Base-by-base conservation (phyloP, 2,888 invertebrate genomes). In the Dasypogon diadema region DNA sequence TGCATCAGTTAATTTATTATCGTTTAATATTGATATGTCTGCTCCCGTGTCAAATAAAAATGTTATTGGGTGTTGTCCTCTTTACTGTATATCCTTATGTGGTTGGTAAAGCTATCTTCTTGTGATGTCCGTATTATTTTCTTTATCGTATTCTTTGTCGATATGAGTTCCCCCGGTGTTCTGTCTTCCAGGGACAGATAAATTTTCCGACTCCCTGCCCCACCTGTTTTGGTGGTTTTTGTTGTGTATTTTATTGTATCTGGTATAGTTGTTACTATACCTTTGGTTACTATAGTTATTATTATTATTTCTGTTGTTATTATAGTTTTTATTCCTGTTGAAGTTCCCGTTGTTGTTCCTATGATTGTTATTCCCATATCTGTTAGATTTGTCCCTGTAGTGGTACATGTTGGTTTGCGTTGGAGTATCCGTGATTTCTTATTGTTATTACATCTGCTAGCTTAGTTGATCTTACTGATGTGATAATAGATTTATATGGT, bases 1-100 rank as follows among this genome's bases (percentile, higher is more conserved):
- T 14, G 8, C n/a, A 14, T 30, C 14, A 30, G 2, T 24, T 10
- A 16, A 5, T 24, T n/a, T 2, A 16, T 22, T 30, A 10, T n/a
- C 18, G 5, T 60, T 60, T 3, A 30, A 10, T 30, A 34, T 60
- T 37, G 60, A 60, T 37, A 60, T 60, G 18, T 60, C 60, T 34
- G 34, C 65, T 46, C 42, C 65, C 12, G 65, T 46, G n/a, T 65
- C 65, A 18, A 65, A 21, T 6, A 60, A 37, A 14, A 60, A 60
- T 18, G 34, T 37, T 16, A 34, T 16, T 8, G 34, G 16, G 16
- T 60, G 8, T 30, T 60, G 60, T 8, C 18, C n/a, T 60, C 2
- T 37, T 14, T 21, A 12, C 5, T 37, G 8, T 16, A 37, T 37
- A 60, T 10, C 4, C 14, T 60, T 34, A 60, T 37, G 18, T 60